Evolutionary conservation across 2,888 invertebrate species (phyloP), one percentile per base, ranked within the genome.

Genomic region (Hypolimnas misippus): DNA sequence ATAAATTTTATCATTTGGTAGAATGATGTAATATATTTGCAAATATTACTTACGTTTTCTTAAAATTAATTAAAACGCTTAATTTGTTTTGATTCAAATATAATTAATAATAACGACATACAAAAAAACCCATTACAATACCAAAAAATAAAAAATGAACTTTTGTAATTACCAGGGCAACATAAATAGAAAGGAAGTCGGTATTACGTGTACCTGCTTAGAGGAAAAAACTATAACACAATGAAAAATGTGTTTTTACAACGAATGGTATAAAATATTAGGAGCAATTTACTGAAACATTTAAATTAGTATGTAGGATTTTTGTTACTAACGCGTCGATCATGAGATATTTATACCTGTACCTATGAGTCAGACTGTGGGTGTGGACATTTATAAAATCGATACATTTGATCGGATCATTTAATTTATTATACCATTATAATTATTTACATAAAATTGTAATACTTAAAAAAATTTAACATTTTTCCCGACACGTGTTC

Each of bases 311-410:
- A 17, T n/a, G 16, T 19, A 31, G 31, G 44, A 38, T 44, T 44
- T 33, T 35, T 52, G 44, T 42, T 21, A 46, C n/a, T 38, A 38
- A 38, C 38, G 16, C 42, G 44, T n/a, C 35, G 60, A 53, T 53
- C 53, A 29, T 54, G 46, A 53, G 49, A 7, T 49, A 49, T 49
- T 49, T 29, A 14, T 49, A 25, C 2, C 29, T 49, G 29, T 49
- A 35, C 53, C 53, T 21, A 49, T 60, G 60, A 60, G 21, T 60
- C 60, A 60, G 25, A 35, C 46, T 17, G 60, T 54, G 60, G 60
- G 60, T n/a, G 59, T 17, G 54, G 38, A 5, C 52, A 31, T 58
- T 58, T 29, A 33, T 31, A 29, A 54, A 49, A 49, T 38, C 25
- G 16, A 46, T 46, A 10, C 21, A 46, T 59, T 44, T 25, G 31